phyloP scores from a whole-genome alignment of 2,888 invertebrate species.

The Harpalus rufipes region DNA sequence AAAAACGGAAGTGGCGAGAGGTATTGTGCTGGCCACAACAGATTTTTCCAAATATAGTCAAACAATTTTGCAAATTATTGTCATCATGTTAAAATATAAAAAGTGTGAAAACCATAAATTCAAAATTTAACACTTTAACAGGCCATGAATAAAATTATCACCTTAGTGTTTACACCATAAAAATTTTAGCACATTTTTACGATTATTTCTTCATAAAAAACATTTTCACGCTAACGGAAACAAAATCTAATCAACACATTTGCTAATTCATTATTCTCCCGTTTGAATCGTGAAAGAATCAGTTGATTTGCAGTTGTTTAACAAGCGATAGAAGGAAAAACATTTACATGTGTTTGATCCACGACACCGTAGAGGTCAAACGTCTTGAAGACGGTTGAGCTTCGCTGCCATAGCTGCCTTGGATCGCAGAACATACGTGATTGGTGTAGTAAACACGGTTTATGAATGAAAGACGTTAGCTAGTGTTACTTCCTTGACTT shows the following conservation, averaged over 20 bases:
- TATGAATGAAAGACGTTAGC: slow-evolving; percentile 19
- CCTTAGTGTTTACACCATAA: slow-evolving; percentile 17
- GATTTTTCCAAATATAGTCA: slow-evolving; percentile 4
- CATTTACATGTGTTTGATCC: slow-evolving; percentile 56
- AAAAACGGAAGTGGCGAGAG: too few species aligned
- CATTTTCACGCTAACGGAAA: slow-evolving; percentile 20
- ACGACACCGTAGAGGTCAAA: slow-evolving; percentile 45
- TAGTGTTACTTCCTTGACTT: not conserved
- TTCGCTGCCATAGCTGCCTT: slow-evolving; percentile 35
- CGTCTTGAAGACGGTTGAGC: slow-evolving; percentile 34
- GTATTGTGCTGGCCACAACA: too few species aligned
- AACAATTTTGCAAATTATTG: slow-evolving; percentile 14
- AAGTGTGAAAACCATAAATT: slow-evolving; percentile 44
- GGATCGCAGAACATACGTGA: slow-evolving; percentile 30
- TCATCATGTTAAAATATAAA: not conserved
- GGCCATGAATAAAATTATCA: slow-evolving; percentile 13
- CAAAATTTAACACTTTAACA: slow-evolving; percentile 16
- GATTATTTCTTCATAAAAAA: slow-evolving; percentile 15
- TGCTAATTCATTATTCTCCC: not conserved
- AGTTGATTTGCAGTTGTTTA: slow-evolving; percentile 47
- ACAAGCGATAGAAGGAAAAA: slow-evolving; percentile 31
- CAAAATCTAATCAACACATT: slow-evolving; percentile 21
- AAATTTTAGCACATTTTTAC: slow-evolving; percentile 47
- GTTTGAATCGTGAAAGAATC: slow-evolving; percentile 29
- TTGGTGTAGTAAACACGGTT: slow-evolving; percentile 8